Conservation (phyloP, 2,888 invertebrate genomes). For the Tupiocoris notatus region DNA sequence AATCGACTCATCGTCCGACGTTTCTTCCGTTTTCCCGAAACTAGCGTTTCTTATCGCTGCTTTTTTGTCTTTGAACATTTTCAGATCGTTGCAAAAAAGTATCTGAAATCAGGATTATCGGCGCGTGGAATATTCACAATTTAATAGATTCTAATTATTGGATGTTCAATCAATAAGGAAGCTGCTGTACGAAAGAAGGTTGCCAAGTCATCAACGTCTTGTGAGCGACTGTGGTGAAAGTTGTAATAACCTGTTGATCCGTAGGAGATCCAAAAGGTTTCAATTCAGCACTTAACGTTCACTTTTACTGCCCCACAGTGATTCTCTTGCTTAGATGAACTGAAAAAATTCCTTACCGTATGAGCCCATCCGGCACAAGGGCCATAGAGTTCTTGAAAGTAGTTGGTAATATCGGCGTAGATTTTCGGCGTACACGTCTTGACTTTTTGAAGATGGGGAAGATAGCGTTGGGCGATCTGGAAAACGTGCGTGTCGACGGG, state of each 20-base stretch:
- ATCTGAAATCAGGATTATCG: slow-evolving; percentile 59
- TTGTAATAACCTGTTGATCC: background rate
- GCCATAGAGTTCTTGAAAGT: slow-evolving; percentile 79
- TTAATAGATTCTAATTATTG: no score
- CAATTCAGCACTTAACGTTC: background rate
- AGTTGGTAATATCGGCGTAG: slow-evolving; percentile 81
- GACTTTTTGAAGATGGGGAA: slow-evolving; percentile 69
- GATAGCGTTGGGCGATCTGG: slow-evolving; percentile 74
- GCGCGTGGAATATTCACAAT: no score
- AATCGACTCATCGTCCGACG: no score
- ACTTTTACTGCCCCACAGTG: background rate
- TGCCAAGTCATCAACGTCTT: no score
- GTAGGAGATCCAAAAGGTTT: background rate
- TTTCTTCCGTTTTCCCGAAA: no score
- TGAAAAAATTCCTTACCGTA: slow-evolving; percentile 61
- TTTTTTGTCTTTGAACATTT: slow-evolving; percentile 60
- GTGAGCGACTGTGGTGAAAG: no score
- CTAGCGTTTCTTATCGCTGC: no score
- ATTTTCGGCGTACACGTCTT: slow-evolving; percentile 79
- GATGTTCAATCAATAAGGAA: no score
- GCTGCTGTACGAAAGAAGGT: no score
- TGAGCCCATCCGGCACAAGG: slow-evolving; percentile 93
- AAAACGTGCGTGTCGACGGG: slow-evolving; percentile 97
- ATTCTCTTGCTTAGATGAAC: background rate
- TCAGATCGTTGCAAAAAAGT: slow-evolving; percentile 76